Base-by-base conservation (phyloP, 2,888 invertebrate genomes). In the Noctua comes region DNA sequence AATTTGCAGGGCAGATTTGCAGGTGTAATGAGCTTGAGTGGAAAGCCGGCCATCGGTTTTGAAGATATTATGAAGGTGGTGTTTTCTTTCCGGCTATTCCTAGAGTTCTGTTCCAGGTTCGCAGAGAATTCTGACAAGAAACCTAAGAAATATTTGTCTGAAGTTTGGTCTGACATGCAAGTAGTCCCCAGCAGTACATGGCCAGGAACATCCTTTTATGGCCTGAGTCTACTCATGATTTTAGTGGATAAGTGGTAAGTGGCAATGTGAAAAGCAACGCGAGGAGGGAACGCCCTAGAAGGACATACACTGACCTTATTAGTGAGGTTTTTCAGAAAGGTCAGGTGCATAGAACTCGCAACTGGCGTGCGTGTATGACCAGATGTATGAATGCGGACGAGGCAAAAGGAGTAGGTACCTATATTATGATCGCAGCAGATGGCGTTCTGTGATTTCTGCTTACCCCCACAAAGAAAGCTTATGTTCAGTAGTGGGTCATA, bases 1-100 rank as follows among this genome's bases (percentile, higher is more conserved):
- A 85, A 86, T 87, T 87, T 79, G 59, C 76, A 43, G 76, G 43
- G 24, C 54, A 79, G 27, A 75, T 84, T 74, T 84, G 62, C 68
- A 73, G 40, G 54, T 69, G 43, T 70, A 72, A 77, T 74, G 62
- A 73, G 83, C 43, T 70, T 57, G 4, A 36, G 4, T 31, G 46
- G 27, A 36, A 70, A 62, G 18, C 10, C 8, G 13, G 46, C 27
- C 16, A 46, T 65, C 36, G 43, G 36, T 40, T 48, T 40, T 40
- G 6, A 27, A 1, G 46, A 36, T 64, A 1, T 11, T 24, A 10
- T n/a, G 31, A 11, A 51, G 2, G 10, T 62, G 3, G 0, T 46
- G 16, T 18, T 24, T 24, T 57, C 21, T 36, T 46, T 27, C 16
- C 64, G 16, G 16, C 27, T 7, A 8, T 18, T 62, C 4, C 7